A percentile compares a stretch with the other conserved stretches of the same genome.
Evolutionary conservation across 2,888 invertebrate species (phyloP).

Genomic region (Globia sparganii): DNA sequence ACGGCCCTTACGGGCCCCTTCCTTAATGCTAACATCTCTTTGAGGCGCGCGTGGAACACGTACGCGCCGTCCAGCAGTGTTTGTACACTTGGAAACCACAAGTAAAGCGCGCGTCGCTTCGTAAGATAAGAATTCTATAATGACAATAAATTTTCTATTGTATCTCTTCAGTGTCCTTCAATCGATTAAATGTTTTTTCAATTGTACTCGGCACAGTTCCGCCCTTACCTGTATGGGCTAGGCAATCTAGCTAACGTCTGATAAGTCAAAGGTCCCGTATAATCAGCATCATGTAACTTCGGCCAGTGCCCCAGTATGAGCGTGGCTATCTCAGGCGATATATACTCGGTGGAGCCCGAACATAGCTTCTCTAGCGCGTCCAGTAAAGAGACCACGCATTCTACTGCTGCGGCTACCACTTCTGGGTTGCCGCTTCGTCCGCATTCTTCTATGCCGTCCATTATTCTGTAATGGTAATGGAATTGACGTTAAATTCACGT

Average conservation of each 20-base stretch:
- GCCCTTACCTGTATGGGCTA: constrained; percentile 93
- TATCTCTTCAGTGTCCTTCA: background rate
- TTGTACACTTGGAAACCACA: no score
- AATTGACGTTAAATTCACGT: background rate
- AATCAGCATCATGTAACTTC: constrained; percentile 93
- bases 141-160: background rate
- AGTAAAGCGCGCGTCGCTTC: no score
- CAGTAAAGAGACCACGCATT: constrained; percentile 95
- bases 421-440: constrained; percentile 95
- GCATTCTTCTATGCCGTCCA: constrained; percentile 98
- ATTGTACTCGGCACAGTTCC: background rate
- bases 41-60: no score
- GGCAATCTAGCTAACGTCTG: constrained; percentile 95
- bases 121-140: background rate
- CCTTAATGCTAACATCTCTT: no score
- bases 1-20: no score
- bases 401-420: constrained; percentile 94
- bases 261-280: constrained; percentile 95
- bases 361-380: constrained; percentile 95
- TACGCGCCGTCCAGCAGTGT: no score
- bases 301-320: constrained; percentile 92
- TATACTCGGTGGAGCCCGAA: constrained; percentile 91
- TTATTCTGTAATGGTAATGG: constrained; percentile 90
- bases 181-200: background rate
- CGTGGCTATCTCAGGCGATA: constrained; percentile 76